A percentile compares a stretch with the other conserved stretches of the same genome.
These are phyloP conservation scores for Oxyscelio sp. DNA, from an alignment of 2,888 invertebrate species.

Conservation along the genomic window DNA sequence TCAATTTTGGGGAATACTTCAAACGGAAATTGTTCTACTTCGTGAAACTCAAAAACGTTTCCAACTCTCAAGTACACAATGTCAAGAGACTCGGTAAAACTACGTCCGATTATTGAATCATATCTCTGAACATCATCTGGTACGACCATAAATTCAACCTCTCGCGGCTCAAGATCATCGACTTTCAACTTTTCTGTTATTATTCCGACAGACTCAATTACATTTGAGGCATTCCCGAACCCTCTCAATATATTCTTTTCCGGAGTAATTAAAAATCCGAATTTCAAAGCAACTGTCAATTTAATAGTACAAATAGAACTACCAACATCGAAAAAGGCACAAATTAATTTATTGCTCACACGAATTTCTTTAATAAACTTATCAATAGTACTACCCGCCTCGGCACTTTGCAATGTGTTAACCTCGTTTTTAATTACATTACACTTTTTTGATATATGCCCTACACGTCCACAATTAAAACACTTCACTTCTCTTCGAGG, in stretches of 20 bases:
- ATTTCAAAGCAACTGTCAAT: background rate
- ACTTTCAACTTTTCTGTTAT: constrained; percentile 4
- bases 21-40: constrained; percentile 2
- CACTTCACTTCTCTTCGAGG: background rate
- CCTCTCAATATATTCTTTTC: constrained; percentile 3
- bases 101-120: constrained; percentile 22
- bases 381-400: background rate
- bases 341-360: background rate
- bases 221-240: constrained; percentile 27
- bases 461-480: background rate
- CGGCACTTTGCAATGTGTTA: background rate
- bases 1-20: constrained; percentile 7
- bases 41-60: background rate
- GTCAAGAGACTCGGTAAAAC: constrained; percentile 7
- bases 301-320: background rate
- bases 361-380: background rate
- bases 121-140: constrained; percentile 12
- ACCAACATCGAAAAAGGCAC: background rate
- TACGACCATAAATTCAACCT: constrained; percentile 6
- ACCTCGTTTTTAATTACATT: background rate
- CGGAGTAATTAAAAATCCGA: background rate
- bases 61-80: constrained; percentile 1
- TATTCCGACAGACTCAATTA: constrained; percentile 26
- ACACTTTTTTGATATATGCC: background rate
- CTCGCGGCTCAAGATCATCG: constrained; percentile 14